phyloP scores from a whole-genome alignment of 2,797 vertebrate species.

The Pelobates cultripes region DNA sequence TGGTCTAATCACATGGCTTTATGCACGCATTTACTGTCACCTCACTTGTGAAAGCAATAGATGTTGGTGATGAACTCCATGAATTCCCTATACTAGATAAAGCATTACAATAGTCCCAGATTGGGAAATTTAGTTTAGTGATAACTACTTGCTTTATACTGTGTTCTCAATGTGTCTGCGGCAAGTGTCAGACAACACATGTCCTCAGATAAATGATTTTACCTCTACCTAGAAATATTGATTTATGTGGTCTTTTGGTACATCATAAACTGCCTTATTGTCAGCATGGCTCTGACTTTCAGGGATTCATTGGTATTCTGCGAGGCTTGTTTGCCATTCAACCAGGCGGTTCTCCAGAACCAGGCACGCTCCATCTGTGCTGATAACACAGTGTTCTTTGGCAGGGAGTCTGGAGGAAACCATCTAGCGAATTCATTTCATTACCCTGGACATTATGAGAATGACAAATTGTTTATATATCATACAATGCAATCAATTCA shows the following conservation, averaged over 20 bases:
- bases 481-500: slow-evolving; percentile 66
- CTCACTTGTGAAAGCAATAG: no score
- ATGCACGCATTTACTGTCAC: no score
- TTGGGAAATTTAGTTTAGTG: no score
- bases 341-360: slow-evolving; percentile 78
- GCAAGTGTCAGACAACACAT: background rate
- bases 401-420: slow-evolving; percentile 75
- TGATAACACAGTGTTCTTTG: slow-evolving; percentile 82
- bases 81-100: no score
- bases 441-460: slow-evolving; percentile 77
- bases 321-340: slow-evolving; percentile 72
- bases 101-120: no score
- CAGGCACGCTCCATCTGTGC: slow-evolving; percentile 79
- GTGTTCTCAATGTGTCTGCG: no score
- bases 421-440: slow-evolving; percentile 78
- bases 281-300: slow-evolving; percentile 70
- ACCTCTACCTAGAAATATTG: slow-evolving; percentile 59
- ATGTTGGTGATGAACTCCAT: no score
- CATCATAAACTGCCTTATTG: slow-evolving; percentile 69
- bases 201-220: background rate
- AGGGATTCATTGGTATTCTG: slow-evolving; percentile 78
- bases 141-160: no score
- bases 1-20: no score
- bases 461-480: slow-evolving; percentile 78
- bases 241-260: slow-evolving; percentile 63